Evolutionary conservation across 1,140 invertebrate species (phyloP).

Genomic region (Dendrolimus punctatus): DNA sequence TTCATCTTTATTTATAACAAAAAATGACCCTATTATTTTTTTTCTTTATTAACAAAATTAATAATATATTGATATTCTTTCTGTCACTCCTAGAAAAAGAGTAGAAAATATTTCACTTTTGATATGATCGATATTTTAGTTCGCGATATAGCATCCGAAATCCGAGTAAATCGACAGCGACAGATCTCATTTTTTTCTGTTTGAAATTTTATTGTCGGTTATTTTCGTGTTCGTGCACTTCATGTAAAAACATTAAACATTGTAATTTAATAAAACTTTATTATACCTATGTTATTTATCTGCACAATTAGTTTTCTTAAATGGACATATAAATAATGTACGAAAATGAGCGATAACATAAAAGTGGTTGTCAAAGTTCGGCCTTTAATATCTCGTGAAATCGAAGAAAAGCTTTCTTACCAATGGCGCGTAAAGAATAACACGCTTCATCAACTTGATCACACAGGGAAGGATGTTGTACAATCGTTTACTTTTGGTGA

Average conservation of each 20-base stretch:
- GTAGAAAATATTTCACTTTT: no score
- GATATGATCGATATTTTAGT: no score
- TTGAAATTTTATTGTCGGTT: constrained; percentile 36
- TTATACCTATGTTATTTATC: neutral
- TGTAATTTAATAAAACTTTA: no score
- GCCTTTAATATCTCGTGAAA: constrained; percentile 78
- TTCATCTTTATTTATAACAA: no score
- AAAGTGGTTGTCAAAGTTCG: constrained; percentile 84
- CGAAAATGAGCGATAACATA: constrained; percentile 74
- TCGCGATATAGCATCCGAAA: no score
- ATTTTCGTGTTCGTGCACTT: constrained; percentile 29
- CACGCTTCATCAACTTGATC: constrained; percentile 73
- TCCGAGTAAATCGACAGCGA: no score
- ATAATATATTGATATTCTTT: no score
- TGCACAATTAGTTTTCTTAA: constrained; percentile 1
- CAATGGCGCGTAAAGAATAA: constrained; percentile 77
- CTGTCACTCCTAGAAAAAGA: no score
- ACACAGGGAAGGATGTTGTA: constrained; percentile 52
- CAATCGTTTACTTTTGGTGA: constrained; percentile 64
- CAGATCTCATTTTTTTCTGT: constrained; percentile 23
- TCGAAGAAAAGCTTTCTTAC: constrained; percentile 71
- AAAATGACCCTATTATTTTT: no score
- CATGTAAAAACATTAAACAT: constrained; percentile 5
- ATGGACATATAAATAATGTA: constrained; percentile 11
- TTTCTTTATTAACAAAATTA: no score